phyloP scores from a whole-genome alignment of 2,888 invertebrate species.

The Tetanocera ferruginea region DNA sequence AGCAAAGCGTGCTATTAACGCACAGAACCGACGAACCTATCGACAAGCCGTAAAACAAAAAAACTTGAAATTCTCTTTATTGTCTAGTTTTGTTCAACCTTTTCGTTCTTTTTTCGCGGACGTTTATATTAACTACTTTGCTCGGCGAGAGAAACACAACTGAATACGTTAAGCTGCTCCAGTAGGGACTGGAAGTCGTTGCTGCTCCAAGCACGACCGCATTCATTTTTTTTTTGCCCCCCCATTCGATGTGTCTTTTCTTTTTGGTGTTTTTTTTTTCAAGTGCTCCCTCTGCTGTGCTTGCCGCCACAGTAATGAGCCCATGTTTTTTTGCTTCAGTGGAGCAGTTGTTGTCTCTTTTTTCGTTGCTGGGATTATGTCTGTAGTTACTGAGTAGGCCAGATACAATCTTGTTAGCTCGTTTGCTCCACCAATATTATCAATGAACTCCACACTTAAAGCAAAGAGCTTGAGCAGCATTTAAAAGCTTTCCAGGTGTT shows the following conservation, averaged over 20 bases:
- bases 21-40: background rate
- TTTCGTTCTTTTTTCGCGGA: background rate
- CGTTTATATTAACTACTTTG: background rate
- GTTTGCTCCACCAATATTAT: background rate
- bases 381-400: background rate
- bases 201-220: background rate
- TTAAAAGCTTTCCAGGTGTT: background rate
- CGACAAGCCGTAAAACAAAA: background rate
- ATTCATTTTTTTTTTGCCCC: background rate
- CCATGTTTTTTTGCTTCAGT: background rate
- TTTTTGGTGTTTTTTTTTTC: background rate
- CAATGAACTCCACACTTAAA: background rate
- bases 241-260: background rate
- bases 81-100: background rate
- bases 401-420: background rate
- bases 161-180: background rate
- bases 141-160: constrained; percentile 11
- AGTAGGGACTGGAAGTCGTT: background rate
- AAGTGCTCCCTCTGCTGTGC: background rate
- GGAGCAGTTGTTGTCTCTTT: background rate
- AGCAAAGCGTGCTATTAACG: background rate
- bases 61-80: background rate
- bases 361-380: background rate
- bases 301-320: background rate
- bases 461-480: background rate